Percentiles rank a stretch among this genome's conserved stretches.
These are phyloP conservation scores for Ditylenchus dipsaci DNA, from an alignment of 1,140 invertebrate species.

Conservation along the genomic window DNA sequence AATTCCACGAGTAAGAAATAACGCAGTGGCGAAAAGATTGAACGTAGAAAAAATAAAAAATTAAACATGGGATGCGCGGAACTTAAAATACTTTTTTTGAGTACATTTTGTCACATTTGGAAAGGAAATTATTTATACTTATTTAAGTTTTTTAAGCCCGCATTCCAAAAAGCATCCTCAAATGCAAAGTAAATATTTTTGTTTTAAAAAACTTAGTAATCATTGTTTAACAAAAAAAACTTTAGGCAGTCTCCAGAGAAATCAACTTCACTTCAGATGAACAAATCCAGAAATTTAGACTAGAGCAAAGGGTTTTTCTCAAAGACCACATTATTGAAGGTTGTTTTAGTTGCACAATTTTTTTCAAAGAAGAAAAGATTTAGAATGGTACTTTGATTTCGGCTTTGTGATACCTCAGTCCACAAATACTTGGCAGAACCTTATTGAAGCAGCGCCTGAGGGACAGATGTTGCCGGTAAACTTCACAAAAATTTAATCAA, in stretches of 20 bases:
- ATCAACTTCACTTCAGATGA: constrained; percentile 97
- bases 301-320: constrained; percentile 84
- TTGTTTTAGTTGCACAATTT: neutral
- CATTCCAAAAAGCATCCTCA: constrained; percentile 91
- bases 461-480: constrained; percentile 99
- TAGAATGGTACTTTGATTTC: constrained; percentile 99
- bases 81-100: too few species aligned
- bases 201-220: neutral
- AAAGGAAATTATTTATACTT: too few species aligned
- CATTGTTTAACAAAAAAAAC: neutral
- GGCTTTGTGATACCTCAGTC: constrained; percentile 97
- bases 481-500: too few species aligned
- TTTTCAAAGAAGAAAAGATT: constrained; percentile 60
- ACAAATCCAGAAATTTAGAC: constrained; percentile 88
- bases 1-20: too few species aligned
- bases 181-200: constrained; percentile 67
- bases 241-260: constrained; percentile 80
- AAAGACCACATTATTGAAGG: constrained; percentile 68
- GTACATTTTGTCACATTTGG: too few species aligned
- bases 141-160: constrained; percentile 64
- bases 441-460: constrained; percentile 93
- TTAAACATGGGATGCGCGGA: too few species aligned
- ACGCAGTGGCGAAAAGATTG: too few species aligned
- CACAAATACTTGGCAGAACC: constrained; percentile 87
- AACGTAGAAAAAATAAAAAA: too few species aligned